phyloP scores from a whole-genome alignment of 2,113 vertebrate genomes.

The Theropithecus gelada region DNA sequence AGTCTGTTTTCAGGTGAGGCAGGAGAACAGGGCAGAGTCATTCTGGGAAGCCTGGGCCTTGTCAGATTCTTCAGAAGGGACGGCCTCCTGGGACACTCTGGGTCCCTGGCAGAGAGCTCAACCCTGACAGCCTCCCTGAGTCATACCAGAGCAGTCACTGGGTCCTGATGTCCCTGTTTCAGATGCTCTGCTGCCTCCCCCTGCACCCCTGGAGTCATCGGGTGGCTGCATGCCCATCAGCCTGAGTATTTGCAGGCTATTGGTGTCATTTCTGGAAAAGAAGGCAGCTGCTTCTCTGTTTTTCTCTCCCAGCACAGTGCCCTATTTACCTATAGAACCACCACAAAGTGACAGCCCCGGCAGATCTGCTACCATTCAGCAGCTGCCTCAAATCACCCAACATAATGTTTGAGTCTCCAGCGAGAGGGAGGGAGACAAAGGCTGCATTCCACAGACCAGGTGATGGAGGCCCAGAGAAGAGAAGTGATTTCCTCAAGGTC shows the following conservation, averaged over 20 bases:
- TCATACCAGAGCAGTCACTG: not conserved
- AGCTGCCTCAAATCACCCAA: not conserved
- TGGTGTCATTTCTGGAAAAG: not conserved
- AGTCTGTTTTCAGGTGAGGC: not conserved
- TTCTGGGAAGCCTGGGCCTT: not conserved
- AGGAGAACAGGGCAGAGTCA: not conserved
- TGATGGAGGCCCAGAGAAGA: not conserved
- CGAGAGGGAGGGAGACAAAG: not conserved
- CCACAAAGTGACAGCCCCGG: not conserved
- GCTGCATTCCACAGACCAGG: not conserved
- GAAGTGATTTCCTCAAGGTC: not conserved
- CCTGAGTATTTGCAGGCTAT: not conserved
- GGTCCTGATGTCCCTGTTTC: not conserved
- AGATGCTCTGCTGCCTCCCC: too few species aligned
- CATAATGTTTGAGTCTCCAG: not conserved
- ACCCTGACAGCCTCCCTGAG: not conserved
- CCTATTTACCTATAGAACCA: not conserved
- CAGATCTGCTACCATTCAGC: not conserved
- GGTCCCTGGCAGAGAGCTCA: not conserved
- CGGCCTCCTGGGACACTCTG: not conserved
- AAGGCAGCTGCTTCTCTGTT: not conserved
- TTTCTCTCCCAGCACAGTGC: not conserved
- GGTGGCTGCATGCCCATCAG: not conserved
- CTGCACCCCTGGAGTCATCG: not conserved
- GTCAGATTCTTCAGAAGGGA: not conserved